Base-by-base conservation (phyloP, 2,797 vertebrate species). In the Ammospiza maritima region DNA sequence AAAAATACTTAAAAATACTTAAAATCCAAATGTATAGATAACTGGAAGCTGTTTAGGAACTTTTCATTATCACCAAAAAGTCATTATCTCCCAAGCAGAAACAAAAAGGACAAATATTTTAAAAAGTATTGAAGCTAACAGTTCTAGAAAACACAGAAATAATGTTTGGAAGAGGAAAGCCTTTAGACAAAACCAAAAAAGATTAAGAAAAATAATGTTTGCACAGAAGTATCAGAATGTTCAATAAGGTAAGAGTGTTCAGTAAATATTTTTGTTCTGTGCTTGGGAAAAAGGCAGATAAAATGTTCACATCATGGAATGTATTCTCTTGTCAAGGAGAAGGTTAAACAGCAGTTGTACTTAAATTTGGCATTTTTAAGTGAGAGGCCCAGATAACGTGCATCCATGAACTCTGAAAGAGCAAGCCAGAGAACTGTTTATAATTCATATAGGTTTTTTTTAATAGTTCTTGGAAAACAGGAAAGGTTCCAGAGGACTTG, bases 201-300 rank as follows among this genome's bases (percentile, higher is more conserved):
- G 8, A 50, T 30, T 18, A 36, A 34, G 44, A 53, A 65, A 11
- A 5, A 19, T 32, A 11, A 23, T 44, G 26, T 25, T 54, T 73
- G 23, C 48, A 16, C 21, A 40, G 62, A 69, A n/a, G n/a, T 81
- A 32, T 70, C 57, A 56, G 11, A 62, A 21, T 25, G 36, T 54
- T 77, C 13, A 19, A 1, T 32, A 62, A 58, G n/a, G 20, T 27
- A 16, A 17, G 60, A 65, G 13, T 29, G 22, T 60, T 93, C 16
- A 75, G 73, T 94, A 91, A 94, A 90, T 91, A 85, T 93, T 94
- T 95, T 82, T 67, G 14, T 87, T 87, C 72, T 29, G 9, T 38
- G 38, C 94, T 78, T 96, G 89, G 85, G 94, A 94, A 89, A 65
- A 92, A 84, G 50, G 27, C 85, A 92, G 88, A 77, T 88, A 44